A percentile compares a stretch with the other conserved stretches of the same genome.
Conservation (phyloP, 2,797 vertebrate species). For the Hafferia zeledoni region DNA sequence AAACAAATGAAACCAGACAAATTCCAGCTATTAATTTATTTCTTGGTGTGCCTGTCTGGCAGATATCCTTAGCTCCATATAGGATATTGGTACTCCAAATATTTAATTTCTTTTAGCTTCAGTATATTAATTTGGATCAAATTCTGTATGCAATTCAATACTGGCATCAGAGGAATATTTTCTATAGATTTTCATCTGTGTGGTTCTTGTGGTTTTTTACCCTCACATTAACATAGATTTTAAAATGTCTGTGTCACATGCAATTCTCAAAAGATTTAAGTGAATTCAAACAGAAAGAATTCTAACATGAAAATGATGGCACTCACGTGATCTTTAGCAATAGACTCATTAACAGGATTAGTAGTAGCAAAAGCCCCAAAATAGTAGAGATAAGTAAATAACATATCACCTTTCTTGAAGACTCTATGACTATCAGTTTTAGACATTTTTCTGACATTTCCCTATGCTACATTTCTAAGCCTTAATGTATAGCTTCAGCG, state of each 20-base stretch:
- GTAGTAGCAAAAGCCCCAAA: background rate
- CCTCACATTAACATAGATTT: background rate
- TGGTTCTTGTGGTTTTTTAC: background rate
- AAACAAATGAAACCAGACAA: conserved; percentile 7
- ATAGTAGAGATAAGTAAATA: background rate
- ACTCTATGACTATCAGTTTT: background rate
- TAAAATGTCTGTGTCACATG: background rate
- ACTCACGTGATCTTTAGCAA: background rate
- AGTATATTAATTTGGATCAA: background rate
- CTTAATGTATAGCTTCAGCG: background rate
- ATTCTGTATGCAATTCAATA: background rate
- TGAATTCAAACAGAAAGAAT: background rate
- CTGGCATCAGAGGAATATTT: background rate
- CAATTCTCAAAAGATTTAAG: background rate
- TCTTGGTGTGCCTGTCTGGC: background rate
- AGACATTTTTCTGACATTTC: background rate
- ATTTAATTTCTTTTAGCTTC: background rate
- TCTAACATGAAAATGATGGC: background rate
- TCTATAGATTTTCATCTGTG: background rate
- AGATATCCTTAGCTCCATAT: background rate
- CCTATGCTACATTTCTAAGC: background rate
- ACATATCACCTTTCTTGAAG: background rate
- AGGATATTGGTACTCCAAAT: background rate
- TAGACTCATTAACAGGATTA: background rate
- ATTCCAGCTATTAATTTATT: background rate